Evolutionary conservation across 2,888 invertebrate genomes (phyloP).

Genomic region (Lingula anatina): DNA sequence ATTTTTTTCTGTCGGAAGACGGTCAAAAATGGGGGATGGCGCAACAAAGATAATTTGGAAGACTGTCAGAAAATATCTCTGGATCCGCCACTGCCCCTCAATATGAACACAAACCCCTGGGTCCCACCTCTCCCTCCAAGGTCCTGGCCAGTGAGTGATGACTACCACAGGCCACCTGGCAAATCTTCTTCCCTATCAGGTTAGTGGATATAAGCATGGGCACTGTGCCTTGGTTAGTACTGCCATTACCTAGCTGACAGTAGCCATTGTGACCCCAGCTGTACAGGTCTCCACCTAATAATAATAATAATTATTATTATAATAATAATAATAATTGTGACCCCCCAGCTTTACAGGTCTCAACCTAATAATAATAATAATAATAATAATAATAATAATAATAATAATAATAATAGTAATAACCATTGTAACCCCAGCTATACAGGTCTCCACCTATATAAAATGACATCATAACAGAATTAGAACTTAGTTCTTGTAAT

Average conservation of each 20-base stretch:
- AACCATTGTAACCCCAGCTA: no score
- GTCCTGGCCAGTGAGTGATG: constrained; percentile 61
- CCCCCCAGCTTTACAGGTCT: constrained; percentile 61
- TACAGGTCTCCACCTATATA: neutral
- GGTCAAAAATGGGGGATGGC: no score
- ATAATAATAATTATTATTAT: constrained; percentile 59
- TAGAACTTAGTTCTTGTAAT: neutral
- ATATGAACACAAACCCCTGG: no score
- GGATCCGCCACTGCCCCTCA: no score
- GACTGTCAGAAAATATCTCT: no score
- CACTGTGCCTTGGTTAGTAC: constrained; percentile 56
- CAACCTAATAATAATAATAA: no score
- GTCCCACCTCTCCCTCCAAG: constrained; percentile 58
- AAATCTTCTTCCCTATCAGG: constrained; percentile 54
- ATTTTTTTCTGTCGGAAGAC: no score
- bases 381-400: no score
- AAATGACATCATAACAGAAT: neutral
- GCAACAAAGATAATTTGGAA: no score
- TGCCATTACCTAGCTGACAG: constrained; percentile 60
- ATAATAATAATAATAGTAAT: no score
- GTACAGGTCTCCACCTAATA: constrained; percentile 58
- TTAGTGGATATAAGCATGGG: constrained; percentile 55
- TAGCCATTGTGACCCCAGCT: constrained; percentile 62
- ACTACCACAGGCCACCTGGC: constrained; percentile 60
- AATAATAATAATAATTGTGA: constrained; percentile 60